Conservation (phyloP, 1,140 invertebrate species). For the Oryctes rhinoceros region DNA sequence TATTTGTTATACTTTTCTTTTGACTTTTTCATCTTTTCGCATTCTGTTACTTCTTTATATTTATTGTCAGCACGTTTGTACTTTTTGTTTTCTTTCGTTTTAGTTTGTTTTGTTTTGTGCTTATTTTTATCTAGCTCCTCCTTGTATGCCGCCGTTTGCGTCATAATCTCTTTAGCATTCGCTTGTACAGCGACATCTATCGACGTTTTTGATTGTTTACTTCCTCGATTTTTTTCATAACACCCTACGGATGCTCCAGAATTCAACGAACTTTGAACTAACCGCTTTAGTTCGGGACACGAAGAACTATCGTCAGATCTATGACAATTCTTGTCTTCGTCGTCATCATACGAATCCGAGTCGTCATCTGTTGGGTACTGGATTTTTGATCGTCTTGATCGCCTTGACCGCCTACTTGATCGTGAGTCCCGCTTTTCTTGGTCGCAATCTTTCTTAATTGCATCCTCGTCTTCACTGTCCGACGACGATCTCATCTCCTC, state of each 20-base stretch:
- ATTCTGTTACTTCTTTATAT: constrained; percentile 1
- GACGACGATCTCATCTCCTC: constrained; percentile 48
- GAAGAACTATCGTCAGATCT: constrained; percentile 55
- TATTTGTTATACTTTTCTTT: constrained; percentile 37
- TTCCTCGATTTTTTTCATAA: constrained; percentile 57
- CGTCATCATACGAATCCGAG: constrained; percentile 47
- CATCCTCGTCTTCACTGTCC: constrained; percentile 45
- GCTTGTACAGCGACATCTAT: constrained; percentile 67
- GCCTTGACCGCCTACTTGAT: constrained; percentile 53
- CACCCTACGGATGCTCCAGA: constrained; percentile 62
- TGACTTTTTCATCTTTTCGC: constrained; percentile 17
- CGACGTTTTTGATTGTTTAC: constrained; percentile 56
- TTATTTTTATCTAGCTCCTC: constrained; percentile 43
- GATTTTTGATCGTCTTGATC: constrained; percentile 48
- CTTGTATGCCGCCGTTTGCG: constrained; percentile 62
- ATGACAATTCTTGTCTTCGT: constrained; percentile 41
- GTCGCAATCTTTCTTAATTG: constrained; percentile 48
- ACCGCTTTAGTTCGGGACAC: constrained; percentile 58
- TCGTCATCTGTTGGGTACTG: constrained; percentile 43
- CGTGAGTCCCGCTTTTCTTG: constrained; percentile 56
- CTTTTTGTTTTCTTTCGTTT: constrained; percentile 50
- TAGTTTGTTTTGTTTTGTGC: constrained; percentile 51
- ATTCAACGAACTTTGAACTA: constrained; percentile 63
- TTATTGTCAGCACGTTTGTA: constrained; percentile 17
- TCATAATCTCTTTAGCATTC: constrained; percentile 69